phyloP scores from a whole-genome alignment of 64 coral and sea anemone species.

The Catalaphyllia jardinei region DNA sequence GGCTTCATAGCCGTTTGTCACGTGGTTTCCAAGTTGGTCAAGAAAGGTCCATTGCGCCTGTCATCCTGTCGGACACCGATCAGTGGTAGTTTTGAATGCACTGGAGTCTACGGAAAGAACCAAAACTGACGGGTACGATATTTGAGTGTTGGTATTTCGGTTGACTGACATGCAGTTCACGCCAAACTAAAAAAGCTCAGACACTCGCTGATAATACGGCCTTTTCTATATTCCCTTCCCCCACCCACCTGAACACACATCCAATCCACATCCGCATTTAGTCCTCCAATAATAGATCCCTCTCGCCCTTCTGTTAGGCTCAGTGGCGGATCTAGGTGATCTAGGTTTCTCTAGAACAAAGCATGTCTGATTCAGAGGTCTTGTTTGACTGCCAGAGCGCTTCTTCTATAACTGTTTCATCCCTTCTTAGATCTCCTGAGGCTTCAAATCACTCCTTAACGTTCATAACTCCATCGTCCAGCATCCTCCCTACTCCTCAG shows the following conservation, averaged over 20 bases:
- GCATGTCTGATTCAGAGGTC: background rate
- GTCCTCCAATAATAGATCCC: too few relatives aligned
- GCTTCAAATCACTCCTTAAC: conserved; percentile 9
- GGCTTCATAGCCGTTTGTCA: conserved; percentile 79
- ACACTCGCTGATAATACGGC: too few relatives aligned
- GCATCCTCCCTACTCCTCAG: conserved; percentile 6
- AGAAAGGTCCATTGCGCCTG: conserved; percentile 47
- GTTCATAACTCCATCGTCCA: conserved; percentile 12
- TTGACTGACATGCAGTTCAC: too few relatives aligned
- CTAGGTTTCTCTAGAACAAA: background rate
- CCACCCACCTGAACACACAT: too few relatives aligned
- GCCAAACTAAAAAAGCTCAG: too few relatives aligned
- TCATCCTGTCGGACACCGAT: conserved; percentile 73
- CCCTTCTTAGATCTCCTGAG: background rate
- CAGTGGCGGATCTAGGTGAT: too few relatives aligned
- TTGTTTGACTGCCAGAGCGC: background rate
- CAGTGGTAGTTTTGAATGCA: conserved; percentile 88
- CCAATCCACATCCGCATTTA: too few relatives aligned
- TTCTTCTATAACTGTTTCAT: background rate
- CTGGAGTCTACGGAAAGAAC: background rate
- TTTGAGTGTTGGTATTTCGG: background rate
- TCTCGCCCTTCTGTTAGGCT: too few relatives aligned
- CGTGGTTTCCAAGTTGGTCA: conserved; percentile 44
- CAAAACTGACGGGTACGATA: background rate
- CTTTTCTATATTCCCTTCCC: too few relatives aligned